phyloP scores from a whole-genome alignment of 2,888 invertebrate genomes.

The Lysandra coridon region DNA sequence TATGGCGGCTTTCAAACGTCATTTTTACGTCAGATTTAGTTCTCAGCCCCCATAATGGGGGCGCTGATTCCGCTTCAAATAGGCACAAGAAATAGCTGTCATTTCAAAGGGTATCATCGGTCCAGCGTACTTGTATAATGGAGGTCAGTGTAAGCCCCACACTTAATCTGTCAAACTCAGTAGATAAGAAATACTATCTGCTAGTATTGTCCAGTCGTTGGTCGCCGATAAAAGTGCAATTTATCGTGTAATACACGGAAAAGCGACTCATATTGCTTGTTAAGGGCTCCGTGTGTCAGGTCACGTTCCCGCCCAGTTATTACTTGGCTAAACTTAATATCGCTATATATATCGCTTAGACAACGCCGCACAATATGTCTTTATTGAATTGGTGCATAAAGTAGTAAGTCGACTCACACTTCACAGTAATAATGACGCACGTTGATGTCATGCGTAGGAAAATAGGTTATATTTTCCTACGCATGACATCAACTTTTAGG shows the following conservation, averaged over 20 bases:
- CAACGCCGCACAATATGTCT: conserved; percentile 8
- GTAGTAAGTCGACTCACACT: not conserved
- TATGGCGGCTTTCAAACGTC: too few relatives aligned
- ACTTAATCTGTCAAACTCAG: not conserved
- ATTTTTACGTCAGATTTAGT: too few relatives aligned
- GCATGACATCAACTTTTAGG: too few relatives aligned
- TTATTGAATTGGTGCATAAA: conserved; percentile 3
- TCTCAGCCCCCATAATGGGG: too few relatives aligned
- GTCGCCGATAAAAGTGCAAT: conserved; percentile 27
- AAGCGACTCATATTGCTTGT: conserved; percentile 30
- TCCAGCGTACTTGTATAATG: too few relatives aligned
- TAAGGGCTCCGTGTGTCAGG: conserved; percentile 28
- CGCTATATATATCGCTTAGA: conserved; percentile 14
- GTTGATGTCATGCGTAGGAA: not conserved
- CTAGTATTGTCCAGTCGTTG: not conserved
- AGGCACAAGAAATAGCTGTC: too few relatives aligned
- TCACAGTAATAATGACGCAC: not conserved
- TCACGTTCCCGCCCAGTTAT: conserved; percentile 31
- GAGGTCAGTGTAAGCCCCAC: too few relatives aligned
- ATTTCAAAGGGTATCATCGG: too few relatives aligned
- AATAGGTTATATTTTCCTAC: too few relatives aligned
- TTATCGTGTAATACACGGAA: conserved; percentile 27
- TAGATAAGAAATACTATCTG: not conserved
- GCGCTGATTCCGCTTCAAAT: too few relatives aligned
- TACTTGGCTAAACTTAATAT: conserved; percentile 32